Evolutionary conservation across 2,113 vertebrate species (phyloP), one percentile per base, ranked within the genome.

Genomic region (Falcunculus frontatus): DNA sequence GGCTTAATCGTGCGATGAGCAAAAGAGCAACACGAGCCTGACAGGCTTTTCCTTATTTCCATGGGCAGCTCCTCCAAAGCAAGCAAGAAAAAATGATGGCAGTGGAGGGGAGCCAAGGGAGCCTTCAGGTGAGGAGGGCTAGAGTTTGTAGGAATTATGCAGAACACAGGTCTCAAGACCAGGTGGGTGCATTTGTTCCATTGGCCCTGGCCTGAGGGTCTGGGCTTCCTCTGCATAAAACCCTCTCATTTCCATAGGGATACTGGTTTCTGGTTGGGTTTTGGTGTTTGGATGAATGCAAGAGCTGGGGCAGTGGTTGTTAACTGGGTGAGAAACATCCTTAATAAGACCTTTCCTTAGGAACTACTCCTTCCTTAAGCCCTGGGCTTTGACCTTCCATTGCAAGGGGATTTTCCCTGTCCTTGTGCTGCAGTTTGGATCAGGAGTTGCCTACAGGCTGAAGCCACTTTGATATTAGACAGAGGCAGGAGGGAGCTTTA

Each of bases 1-100:
- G 77, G 68, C 69, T 97, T 95, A 89, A 86, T 62, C 11, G 11
- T 55, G 78, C 89, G 46, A 84, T 21, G 84, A 95, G 94, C 57
- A 90, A 91, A 91, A 84, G 89, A 84, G 78, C 56, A 68, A 49
- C 9, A 25, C 69, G 94, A 80, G 33, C 67, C 70, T 78, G 92
- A 83, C 47, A 96, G 50, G 68, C 29, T 53, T 92, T 46, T 50
- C 35, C 22, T 18, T 33, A 59, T 93, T 89, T 94, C 95, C 93
- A 64, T 13, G 53, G 60, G 62, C 77, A 90, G 82, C 33, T 32
- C 53, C 18, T 74, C 50, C 56, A 53, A 74, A 37, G 70, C 67
- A 12, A 39, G 60, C 49, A 69, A 29, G 70, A 64, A 93, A 69
- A 52, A 93, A 32, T 0, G 6, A 30, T 30, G 32, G 60, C 11